Evolutionary conservation across 2,113 vertebrate genomes (phyloP), one percentile per base, ranked within the genome.

Genomic region (Myrmecophaga tridactyla): DNA sequence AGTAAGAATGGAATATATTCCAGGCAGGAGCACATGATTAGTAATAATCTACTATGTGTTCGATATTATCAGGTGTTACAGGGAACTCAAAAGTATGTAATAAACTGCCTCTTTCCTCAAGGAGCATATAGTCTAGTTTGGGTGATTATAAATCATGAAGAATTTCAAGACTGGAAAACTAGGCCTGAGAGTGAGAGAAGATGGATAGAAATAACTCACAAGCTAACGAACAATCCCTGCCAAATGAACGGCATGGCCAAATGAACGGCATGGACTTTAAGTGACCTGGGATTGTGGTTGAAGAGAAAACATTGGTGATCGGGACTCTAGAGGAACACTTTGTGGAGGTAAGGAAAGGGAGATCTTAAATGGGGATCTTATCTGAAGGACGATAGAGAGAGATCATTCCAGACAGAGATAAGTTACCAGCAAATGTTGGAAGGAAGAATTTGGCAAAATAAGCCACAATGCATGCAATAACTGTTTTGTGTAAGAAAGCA

Each of bases 181-280:
- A 23, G 18, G n/a, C 7, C 21, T 3, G 2, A 48, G 36, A 9
- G 2, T 7, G 36, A 58, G 63, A 21, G 39, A 20, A 41, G 17
- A 39, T 20, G 14, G 67, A 8, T 7, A 53, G 29, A n/a, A 69
- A 23, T 58, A 13, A 18, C 29, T 31, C 39, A 36, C 15, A 1
- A 1, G 31, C 4, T 23, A 11, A 4, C 2, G 12, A 21, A 0
- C 0, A 2, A 2, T 4, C 4, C 0, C 8, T 5, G 13, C 10
- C 29, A 9, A 5, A 0, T 0, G 27, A 67, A 25, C n/a, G n/a
- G n/a, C n/a, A n/a, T n/a, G n/a, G n/a, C n/a, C n/a, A n/a, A n/a
- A n/a, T n/a, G n/a, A n/a, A n/a, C 13, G 67, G 2, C 0, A 1
- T 15, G 3, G 48, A 10, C 5, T 0, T 3, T 27, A 14, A n/a